Conservation (phyloP, 2,113 vertebrate species). For the Prunella fulvescens region DNA sequence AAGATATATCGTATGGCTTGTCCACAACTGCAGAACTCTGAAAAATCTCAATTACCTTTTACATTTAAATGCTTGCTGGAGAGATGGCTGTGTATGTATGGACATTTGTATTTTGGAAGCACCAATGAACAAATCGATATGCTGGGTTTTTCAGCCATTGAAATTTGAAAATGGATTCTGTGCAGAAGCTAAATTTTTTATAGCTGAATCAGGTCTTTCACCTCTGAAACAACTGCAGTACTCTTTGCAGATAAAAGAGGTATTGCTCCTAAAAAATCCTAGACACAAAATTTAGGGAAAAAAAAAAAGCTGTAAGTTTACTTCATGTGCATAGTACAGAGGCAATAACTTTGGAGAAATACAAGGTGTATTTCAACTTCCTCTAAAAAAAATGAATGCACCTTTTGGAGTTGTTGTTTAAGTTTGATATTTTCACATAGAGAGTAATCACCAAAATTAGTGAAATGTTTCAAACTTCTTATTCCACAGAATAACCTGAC, state of each 20-base stretch:
- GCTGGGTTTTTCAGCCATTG: background rate
- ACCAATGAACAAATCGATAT: background rate
- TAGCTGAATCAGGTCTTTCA: background rate
- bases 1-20: background rate
- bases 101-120: background rate
- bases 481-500: conserved; percentile 77
- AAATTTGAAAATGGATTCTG: background rate
- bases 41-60: background rate
- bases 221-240: background rate
- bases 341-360: background rate
- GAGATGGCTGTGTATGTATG: background rate
- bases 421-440: conserved; percentile 52
- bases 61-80: background rate
- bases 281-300: background rate
- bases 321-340: background rate
- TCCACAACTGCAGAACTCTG: background rate
- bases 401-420: background rate
- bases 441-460: conserved; percentile 74
- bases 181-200: background rate
- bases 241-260: background rate
- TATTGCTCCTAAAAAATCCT: background rate
- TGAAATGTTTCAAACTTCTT: conserved; percentile 76
- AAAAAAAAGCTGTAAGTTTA: background rate
- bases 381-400: conserved; percentile 5
- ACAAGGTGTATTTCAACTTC: conserved; percentile 1